These are phyloP conservation scores for Mesorhabditis spiculigera DNA, from an alignment of 2,888 invertebrate genomes.

Conservation along the genomic window DNA sequence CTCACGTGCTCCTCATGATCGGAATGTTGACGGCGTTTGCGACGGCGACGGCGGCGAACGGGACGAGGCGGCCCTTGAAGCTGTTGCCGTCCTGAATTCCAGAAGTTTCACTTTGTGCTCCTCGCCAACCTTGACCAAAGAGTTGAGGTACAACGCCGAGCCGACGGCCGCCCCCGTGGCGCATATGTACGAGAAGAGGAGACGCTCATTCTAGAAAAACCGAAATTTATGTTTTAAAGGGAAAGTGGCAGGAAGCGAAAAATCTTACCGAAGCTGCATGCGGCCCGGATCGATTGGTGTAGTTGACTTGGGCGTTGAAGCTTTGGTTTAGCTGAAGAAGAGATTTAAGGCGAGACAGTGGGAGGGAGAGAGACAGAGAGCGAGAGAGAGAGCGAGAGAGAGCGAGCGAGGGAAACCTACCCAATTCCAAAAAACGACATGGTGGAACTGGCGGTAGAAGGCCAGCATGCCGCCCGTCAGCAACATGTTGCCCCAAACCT, in stretches of 20 bases:
- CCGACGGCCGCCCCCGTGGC: constrained; percentile 34
- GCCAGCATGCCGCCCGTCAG: constrained; percentile 95
- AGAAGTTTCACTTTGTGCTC: background rate
- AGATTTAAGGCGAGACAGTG: background rate
- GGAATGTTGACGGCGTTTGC: constrained; percentile 95
- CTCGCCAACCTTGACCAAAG: constrained; percentile 19
- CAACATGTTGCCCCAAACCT: constrained; percentile 84
- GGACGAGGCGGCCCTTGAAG: constrained; percentile 80
- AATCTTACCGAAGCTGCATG: constrained; percentile 8
- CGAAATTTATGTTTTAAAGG: no score
- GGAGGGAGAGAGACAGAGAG: no score
- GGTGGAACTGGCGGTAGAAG: constrained; percentile 79
- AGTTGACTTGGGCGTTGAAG: constrained; percentile 97
- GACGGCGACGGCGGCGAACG: constrained; percentile 87
- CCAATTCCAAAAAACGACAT: constrained; percentile 96
- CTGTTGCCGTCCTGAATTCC: constrained; percentile 66
- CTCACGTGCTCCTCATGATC: constrained; percentile 73
- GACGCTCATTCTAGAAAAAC: constrained; percentile 59
- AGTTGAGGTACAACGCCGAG: constrained; percentile 31
- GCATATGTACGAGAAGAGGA: constrained; percentile 57
- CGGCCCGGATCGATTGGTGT: constrained; percentile 75
- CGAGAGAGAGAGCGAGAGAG: no score
- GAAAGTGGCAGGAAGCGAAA: background rate
- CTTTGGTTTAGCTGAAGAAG: constrained; percentile 25
- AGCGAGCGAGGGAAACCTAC: background rate